Evolutionary conservation across 2,888 invertebrate species (phyloP).

Genomic region (Ethmia dodecea): DNA sequence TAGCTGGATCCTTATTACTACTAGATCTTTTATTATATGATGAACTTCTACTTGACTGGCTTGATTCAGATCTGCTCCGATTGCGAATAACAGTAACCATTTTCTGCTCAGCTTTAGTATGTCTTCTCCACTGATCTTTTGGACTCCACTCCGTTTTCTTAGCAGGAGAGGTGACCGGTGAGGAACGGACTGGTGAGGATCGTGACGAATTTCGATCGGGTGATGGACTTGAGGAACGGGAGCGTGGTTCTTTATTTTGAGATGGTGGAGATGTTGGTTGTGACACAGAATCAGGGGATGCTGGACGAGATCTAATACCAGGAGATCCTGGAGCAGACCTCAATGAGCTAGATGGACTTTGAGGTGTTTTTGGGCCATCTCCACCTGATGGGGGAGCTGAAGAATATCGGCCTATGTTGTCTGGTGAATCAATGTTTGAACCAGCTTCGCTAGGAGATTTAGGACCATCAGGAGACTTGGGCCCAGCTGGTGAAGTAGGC

Average conservation of each 20-base stretch:
- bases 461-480: conserved; percentile 68
- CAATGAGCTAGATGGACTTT: conserved; percentile 45
- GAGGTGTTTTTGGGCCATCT: conserved; percentile 63
- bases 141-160: conserved; percentile 49
- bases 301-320: conserved; percentile 45
- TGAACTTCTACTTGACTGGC: conserved; percentile 63
- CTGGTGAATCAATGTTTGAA: conserved; percentile 47
- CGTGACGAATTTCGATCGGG: conserved; percentile 49
- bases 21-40: conserved; percentile 57
- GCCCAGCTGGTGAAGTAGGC: conserved; percentile 51
- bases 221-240: conserved; percentile 53
- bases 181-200: conserved; percentile 39
- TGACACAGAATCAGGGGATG: conserved; percentile 40
- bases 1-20: conserved; percentile 61
- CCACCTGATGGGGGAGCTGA: conserved; percentile 36
- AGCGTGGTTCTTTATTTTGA: conserved; percentile 38
- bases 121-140: conserved; percentile 61
- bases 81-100: conserved; percentile 45
- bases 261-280: conserved; percentile 34
- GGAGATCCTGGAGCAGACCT: conserved; percentile 51
- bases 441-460: conserved; percentile 58
- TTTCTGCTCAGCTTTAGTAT: conserved; percentile 69
- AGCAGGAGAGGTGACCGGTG: no score
- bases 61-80: conserved; percentile 63
- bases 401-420: conserved; percentile 41